Evolutionary conservation across 1,140 invertebrate species (phyloP), one percentile per base, ranked within the genome.

Genomic region (Acromyrmex echinatior): DNA sequence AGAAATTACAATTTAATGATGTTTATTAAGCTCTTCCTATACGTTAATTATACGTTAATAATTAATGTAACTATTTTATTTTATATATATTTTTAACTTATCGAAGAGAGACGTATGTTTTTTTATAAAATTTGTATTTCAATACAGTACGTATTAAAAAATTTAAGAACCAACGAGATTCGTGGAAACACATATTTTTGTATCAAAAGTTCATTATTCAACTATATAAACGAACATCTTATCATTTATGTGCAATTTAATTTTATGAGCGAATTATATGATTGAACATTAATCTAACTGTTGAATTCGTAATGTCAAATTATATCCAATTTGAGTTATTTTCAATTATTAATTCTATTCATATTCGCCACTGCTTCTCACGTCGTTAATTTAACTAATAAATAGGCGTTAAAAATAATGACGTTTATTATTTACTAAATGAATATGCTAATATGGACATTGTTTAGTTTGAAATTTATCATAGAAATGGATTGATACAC

Each of bases 1-100:
- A 79, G 56, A 79, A 79, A 79, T 28, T 35, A 31, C 2, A 79
- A 9, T 51, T 28, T 65, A 65, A 35, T 14, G n/a, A 21, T 49
- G 35, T 66, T 79, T 76, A 58, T 58, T 56, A 39, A 70, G 12
- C 2, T 51, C 31, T 35, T n/a, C 35, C 28, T 45, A 10, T n/a
- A 31, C 2, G 39, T 45, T 51, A 51, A 51, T 51, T 4, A 58
- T 21, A 45, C 25, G 3, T 21, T 78, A 28, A 63, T 5, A 45
- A 45, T 63, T 49, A 66, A 79, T 7, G 25, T 49, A 49, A 62
- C 18, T 31, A n/a, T 16, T 31, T 66, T 21, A 21, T 21, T 21
- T 21, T 28, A 7, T 21, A 49, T 35, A 65, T 45, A 9, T 78
- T 45, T 76, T 58, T 76, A 35, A 35, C 14, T 14, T 28, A 60